Conservation (phyloP, 2,113 vertebrate genomes). For the Takifugu bimaculatus region DNA sequence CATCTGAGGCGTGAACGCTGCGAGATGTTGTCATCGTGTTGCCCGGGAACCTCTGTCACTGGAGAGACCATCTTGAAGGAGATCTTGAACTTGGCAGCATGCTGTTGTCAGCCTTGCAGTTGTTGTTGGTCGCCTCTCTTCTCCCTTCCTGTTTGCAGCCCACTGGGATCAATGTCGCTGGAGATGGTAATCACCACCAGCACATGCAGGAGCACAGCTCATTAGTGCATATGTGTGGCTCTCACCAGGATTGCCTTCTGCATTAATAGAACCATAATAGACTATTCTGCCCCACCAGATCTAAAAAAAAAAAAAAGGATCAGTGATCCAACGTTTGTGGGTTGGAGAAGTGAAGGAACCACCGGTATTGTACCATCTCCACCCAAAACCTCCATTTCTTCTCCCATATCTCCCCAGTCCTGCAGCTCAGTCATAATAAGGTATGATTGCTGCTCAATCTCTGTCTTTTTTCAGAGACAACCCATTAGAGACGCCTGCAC, state of each 20-base stretch:
- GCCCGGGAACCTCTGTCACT: slow-evolving; percentile 14
- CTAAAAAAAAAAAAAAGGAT: slow-evolving; percentile 45
- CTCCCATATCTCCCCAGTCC: slow-evolving; percentile 26
- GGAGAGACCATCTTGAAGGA: slow-evolving; percentile 1
- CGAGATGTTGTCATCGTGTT: slow-evolving; percentile 19
- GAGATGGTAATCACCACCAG: slow-evolving; percentile 61
- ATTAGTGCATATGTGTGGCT: slow-evolving; percentile 65
- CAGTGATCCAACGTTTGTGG: slow-evolving; percentile 51
- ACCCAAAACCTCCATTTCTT: neutral
- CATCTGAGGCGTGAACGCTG: neutral
- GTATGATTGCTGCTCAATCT: slow-evolving; percentile 63
- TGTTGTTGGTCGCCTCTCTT: slow-evolving; percentile 38
- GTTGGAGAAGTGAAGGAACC: slow-evolving; percentile 24
- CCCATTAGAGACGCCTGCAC: slow-evolving; percentile 43
- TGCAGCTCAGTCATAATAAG: slow-evolving; percentile 53
- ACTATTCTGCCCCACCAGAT: slow-evolving; percentile 61
- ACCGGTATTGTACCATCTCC: neutral
- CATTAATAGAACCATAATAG: slow-evolving; percentile 48
- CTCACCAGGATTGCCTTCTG: slow-evolving; percentile 57
- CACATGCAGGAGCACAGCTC: slow-evolving; percentile 63
- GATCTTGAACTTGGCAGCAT: slow-evolving; percentile 30
- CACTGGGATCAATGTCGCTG: slow-evolving; percentile 57
- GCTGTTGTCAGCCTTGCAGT: slow-evolving; percentile 16
- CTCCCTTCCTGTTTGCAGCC: slow-evolving; percentile 35
- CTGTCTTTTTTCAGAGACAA: slow-evolving; percentile 53